Evolutionary conservation across 2,888 invertebrate genomes (phyloP).

Genomic region (Dasypogon diadema): DNA sequence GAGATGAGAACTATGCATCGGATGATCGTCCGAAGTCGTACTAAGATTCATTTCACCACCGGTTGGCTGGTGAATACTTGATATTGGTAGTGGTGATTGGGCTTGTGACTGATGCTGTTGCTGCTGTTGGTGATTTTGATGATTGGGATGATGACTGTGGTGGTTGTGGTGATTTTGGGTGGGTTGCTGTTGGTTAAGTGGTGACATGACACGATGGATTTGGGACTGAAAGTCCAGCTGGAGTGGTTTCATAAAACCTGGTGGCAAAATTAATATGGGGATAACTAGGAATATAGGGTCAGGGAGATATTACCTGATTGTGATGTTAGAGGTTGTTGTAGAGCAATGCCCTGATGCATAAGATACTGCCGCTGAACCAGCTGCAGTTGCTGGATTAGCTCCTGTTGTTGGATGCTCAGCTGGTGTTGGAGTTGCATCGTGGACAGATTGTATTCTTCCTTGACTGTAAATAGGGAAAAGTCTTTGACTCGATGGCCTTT

Average conservation of each 20-base stretch:
- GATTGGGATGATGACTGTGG: slow-evolving; percentile 62
- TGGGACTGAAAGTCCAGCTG: slow-evolving; percentile 59
- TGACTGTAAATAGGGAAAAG: neutral
- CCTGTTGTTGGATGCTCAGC: slow-evolving; percentile 62
- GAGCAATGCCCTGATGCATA: slow-evolving; percentile 61
- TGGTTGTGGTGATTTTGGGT: slow-evolving; percentile 51
- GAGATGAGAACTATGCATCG: neutral
- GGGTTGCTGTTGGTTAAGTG: slow-evolving; percentile 50
- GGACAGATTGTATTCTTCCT: slow-evolving; percentile 54
- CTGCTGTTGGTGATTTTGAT: slow-evolving; percentile 51
- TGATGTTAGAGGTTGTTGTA: slow-evolving; percentile 54
- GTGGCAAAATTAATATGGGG: no score
- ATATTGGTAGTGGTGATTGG: slow-evolving; percentile 45
- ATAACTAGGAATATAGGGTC: no score
- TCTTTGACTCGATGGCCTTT: neutral
- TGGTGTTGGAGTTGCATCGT: slow-evolving; percentile 62
- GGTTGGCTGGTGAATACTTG: slow-evolving; percentile 54
- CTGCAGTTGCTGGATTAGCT: slow-evolving; percentile 62
- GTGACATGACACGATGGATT: slow-evolving; percentile 57
- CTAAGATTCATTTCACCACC: slow-evolving; percentile 47
- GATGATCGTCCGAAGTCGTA: neutral
- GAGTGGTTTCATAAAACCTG: slow-evolving; percentile 59
- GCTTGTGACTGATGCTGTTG: slow-evolving; percentile 53
- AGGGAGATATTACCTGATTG: slow-evolving; percentile 26
- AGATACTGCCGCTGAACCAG: slow-evolving; percentile 62